A percentile compares a stretch with the other conserved stretches of the same genome.
Evolutionary conservation across 2,113 vertebrate species (phyloP).

Genomic region (Oriolus oriolus): DNA sequence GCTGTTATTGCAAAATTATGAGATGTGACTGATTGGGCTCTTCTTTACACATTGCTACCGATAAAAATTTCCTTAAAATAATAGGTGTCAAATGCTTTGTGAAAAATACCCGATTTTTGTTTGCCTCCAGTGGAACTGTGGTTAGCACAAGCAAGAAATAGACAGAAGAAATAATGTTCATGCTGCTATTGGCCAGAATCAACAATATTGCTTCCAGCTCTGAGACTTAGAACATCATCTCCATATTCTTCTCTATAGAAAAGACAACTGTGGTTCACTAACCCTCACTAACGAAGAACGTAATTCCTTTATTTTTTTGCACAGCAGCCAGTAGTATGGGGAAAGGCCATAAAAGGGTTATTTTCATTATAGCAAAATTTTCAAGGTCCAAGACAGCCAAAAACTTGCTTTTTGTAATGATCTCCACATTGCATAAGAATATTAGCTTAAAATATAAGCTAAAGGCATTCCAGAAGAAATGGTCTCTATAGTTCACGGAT

Average conservation of each 20-base stretch:
- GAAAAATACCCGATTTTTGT: background rate
- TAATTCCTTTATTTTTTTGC: background rate
- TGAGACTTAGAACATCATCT: background rate
- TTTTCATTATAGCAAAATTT: background rate
- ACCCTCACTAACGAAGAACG: background rate
- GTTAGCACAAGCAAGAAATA: background rate
- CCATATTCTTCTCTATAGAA: background rate
- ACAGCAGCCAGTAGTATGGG: background rate
- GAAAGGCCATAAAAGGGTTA: background rate
- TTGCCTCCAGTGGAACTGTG: background rate
- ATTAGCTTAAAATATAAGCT: background rate
- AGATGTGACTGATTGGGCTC: background rate
- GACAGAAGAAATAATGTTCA: background rate
- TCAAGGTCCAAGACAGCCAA: background rate
- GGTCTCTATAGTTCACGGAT: background rate
- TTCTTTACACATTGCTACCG: background rate
- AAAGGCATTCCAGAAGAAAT: background rate
- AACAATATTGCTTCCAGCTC: background rate
- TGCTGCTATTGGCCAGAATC: background rate
- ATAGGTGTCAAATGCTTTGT: background rate
- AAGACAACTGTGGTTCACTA: background rate
- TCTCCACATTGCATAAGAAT: background rate
- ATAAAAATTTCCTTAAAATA: background rate
- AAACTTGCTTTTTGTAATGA: background rate
- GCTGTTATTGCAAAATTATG: background rate